Evolutionary conservation across 2,888 invertebrate species (phyloP), one percentile per base, ranked within the genome.

Genomic region (Vanessa cardui): DNA sequence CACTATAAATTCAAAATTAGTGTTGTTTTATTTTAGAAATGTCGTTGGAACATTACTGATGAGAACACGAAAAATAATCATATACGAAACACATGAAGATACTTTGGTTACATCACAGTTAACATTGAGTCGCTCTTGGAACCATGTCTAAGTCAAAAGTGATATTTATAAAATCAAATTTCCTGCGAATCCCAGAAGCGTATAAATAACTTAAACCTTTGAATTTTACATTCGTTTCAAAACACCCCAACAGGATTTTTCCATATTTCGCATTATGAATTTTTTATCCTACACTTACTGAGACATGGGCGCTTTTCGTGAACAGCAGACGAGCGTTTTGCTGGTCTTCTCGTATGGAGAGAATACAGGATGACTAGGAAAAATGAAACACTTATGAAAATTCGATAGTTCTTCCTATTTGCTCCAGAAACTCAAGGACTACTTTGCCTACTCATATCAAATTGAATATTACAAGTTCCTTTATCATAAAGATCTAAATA

Each of bases 251-350:
- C 78, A 80, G 81, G 83, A 83, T 84, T 85, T 84, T 81, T 82
- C 83, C 84, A 86, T 84, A 86, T 84, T 82, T 83, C 74, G 77
- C 75, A 74, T 75, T 80, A 77, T 87, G 83, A 86, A 88, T 88
- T 86, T 83, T 87, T 86, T 78, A 87, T 72, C 74, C 69, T 68
- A 75, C 78, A 77, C 80, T 81, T 77, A 74, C 72, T 69, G 73
- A 72, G 77, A 77, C 77, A 76, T 75, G 71, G 70, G 69, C 60
- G 74, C 66, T 72, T 61, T 46, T 16, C 56, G 45, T 61, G 63
- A 64, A 54, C 56, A 21, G 33, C 46, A 74, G 73, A 74, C 74
- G 72, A 47, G 74, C 73, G 72, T 18, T 50, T 58, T 50, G 58
- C 31, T 12, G 20, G 12, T 26, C 4, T 50, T 50, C 20, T 15